Evolutionary conservation across 2,888 invertebrate species (phyloP), one percentile per base, ranked within the genome.

Genomic region (Drosophila histrio): DNA sequence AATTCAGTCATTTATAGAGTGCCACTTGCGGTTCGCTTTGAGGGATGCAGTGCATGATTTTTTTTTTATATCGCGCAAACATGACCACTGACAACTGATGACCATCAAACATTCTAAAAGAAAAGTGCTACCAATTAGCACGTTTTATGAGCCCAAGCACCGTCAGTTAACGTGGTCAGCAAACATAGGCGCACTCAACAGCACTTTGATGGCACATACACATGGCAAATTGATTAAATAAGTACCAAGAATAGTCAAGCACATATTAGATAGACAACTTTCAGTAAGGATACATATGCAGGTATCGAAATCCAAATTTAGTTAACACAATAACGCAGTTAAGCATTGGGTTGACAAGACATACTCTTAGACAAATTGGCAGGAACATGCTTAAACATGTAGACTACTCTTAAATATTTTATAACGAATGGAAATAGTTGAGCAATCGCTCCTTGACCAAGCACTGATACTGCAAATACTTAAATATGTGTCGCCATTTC

Each of bases 1-100:
- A 56, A 28, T 38, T 22, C 39, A 58, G 11, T 13, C 28, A 46
- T 36, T 34, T 68, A 46, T 39, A 26, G 38, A 52, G 44, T 24
- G 32, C 11, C 54, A 63, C 49, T 73, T 73, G 63, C 39, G 54
- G 36, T 38, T 22, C 34, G 32, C 38, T 47, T 52, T 52, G 59
- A 44, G 50, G 57, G 50, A 49, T 65, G 38, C 32, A 46, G 17
- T 15, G 11, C 41, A 38, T 3, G 11, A 43, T 56, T 52, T 56
- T 52, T 50, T 58, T 47, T 38, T 21, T 24, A 7, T 15, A 1
- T 13, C 11, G 4, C n/a, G n/a, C 53, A 19, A 59, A 50, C 38
- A 26, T 44, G 28, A 11, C 30, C 24, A 69, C 6, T 15, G 28
- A 28, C 38, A 28, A 15, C 21, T 19, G 17, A 50, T 30, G 38